A percentile compares a stretch with the other conserved stretches of the same genome.
These are phyloP conservation scores for Macrotis lagotis DNA, from an alignment of 2,113 vertebrate species.

Conservation along the genomic window DNA sequence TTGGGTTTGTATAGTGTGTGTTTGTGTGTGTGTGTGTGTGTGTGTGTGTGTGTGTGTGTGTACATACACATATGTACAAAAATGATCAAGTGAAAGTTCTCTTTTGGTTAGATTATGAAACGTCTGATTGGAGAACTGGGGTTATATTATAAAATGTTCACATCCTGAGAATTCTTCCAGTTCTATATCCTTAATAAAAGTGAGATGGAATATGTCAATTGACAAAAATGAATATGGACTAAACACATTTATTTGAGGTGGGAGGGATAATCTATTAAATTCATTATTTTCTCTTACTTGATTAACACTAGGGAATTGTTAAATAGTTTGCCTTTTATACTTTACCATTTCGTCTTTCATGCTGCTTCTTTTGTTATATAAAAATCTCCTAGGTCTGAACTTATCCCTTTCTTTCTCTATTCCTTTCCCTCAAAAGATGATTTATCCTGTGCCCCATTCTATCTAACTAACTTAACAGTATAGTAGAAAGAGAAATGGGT, in stretches of 20 bases:
- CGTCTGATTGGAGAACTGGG: background rate
- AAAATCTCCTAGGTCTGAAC: background rate
- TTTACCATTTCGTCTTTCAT: background rate
- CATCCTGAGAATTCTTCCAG: background rate
- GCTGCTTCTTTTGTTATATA: background rate
- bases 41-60: too few relatives aligned
- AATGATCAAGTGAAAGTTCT: background rate
- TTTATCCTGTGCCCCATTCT: background rate
- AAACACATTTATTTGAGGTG: background rate
- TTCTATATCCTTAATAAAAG: background rate
- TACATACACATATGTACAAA: too few relatives aligned
- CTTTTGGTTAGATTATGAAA: background rate
- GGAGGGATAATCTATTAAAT: background rate
- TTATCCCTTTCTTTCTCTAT: background rate
- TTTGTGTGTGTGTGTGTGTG: too few relatives aligned
- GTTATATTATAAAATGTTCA: background rate
- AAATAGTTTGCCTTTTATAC: background rate
- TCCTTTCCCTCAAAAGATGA: background rate
- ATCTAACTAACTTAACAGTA: background rate
- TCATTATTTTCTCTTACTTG: background rate
- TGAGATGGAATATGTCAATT: background rate
- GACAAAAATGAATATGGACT: background rate
- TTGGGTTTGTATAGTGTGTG: too few relatives aligned
- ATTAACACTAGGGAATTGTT: background rate
- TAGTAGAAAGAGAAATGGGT: background rate